Conservation (phyloP, 1,140 invertebrate species). For the Nasonia vitripennis region DNA sequence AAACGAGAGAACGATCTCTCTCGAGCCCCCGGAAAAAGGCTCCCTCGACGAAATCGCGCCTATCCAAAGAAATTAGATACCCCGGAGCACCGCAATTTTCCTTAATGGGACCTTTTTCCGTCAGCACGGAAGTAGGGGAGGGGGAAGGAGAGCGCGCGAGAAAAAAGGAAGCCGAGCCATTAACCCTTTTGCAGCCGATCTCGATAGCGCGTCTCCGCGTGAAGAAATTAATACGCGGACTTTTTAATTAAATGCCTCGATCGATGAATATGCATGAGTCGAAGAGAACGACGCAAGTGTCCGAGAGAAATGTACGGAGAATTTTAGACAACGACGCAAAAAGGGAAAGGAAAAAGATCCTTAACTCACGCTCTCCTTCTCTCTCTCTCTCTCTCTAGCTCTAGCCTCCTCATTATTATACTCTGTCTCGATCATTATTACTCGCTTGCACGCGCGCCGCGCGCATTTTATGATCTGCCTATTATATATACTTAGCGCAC, state of each 20-base stretch:
- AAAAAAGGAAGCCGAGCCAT: not conserved
- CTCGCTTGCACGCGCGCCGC: slow-evolving; percentile 32
- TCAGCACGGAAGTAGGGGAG: not conserved
- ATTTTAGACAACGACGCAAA: not conserved
- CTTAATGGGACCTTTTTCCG: not conserved
- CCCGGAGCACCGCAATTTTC: not conserved
- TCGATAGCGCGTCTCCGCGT: not conserved
- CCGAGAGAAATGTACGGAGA: not conserved
- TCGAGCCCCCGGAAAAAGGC: not conserved
- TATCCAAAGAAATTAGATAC: not conserved
- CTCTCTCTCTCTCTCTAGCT: slow-evolving; percentile 43
- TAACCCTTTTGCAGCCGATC: not conserved
- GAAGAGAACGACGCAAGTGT: not conserved
- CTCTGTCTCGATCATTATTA: slow-evolving; percentile 28
- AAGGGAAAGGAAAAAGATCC: not conserved
- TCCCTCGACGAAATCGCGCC: not conserved
- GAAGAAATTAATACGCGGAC: not conserved
- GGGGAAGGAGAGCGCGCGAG: not conserved
- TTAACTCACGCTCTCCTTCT: slow-evolving; percentile 15
- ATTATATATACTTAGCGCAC: not conserved
- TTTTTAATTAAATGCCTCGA: slow-evolving; percentile 52
- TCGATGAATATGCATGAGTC: not conserved
- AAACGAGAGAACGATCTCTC: not conserved
- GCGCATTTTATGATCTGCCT: slow-evolving; percentile 2
- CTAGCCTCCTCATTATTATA: slow-evolving; percentile 28